These are phyloP conservation scores for Nixonia krombeini DNA, from an alignment of 1,140 invertebrate species.

Conservation along the genomic window DNA sequence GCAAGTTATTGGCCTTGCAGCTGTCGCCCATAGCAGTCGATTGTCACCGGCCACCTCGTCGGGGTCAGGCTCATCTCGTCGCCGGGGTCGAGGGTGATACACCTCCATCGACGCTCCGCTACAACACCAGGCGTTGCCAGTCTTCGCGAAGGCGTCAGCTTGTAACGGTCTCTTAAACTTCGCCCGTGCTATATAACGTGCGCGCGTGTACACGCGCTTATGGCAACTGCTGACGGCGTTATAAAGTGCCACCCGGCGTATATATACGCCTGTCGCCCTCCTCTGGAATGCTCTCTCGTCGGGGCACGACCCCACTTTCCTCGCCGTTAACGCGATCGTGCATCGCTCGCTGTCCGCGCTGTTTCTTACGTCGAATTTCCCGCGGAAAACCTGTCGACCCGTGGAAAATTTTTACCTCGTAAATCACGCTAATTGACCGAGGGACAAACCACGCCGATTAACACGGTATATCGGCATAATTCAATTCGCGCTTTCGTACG, in stretches of 20 bases:
- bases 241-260: conserved; percentile 61
- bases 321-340: conserved; percentile 13
- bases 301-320: conserved; percentile 8
- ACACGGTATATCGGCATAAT: not conserved
- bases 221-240: conserved; percentile 70
- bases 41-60: conserved; percentile 67
- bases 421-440: no score
- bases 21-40: conserved; percentile 68
- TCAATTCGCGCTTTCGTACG: no score
- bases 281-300: conserved; percentile 11
- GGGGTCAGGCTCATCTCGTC: conserved; percentile 67
- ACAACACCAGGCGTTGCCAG: conserved; percentile 49
- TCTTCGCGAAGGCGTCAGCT: conserved; percentile 66
- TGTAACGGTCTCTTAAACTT: conserved; percentile 72
- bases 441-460: no score
- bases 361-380: no score
- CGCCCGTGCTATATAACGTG: conserved; percentile 23
- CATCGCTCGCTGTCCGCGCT: not conserved
- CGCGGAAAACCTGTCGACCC: no score
- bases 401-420: no score
- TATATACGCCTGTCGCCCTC: conserved; percentile 1
- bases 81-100: conserved; percentile 60
- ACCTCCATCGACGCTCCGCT: conserved; percentile 45
- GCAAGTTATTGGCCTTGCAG: conserved; percentile 70
- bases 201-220: conserved; percentile 47